A percentile compares a stretch with the other conserved stretches of the same genome.
Conservation (phyloP, 2,113 vertebrate genomes). For the Zingel zingel region DNA sequence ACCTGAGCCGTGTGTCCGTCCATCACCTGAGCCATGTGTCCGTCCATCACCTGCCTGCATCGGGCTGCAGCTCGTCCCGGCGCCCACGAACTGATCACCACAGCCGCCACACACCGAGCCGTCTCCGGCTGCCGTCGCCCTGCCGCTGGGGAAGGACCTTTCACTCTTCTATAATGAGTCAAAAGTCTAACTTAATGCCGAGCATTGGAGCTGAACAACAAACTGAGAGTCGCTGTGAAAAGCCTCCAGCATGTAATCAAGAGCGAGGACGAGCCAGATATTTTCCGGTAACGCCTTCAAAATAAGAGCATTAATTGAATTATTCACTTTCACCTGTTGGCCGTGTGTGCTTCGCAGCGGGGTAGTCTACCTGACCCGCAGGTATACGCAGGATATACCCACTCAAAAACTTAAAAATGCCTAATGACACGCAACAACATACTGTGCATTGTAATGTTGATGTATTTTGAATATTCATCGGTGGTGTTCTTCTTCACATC, state of each 20-base stretch:
- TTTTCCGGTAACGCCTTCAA: constrained; percentile 50
- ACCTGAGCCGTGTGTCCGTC: constrained; percentile 74
- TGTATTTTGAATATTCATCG: too few relatives aligned
- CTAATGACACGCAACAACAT: too few relatives aligned
- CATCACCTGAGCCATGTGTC: constrained; percentile 74
- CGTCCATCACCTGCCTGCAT: constrained; percentile 77
- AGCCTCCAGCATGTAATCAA: not conserved
- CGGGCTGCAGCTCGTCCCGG: constrained; percentile 51
- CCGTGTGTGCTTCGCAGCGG: too few relatives aligned
- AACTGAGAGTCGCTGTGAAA: constrained; percentile 1
- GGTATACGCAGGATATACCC: too few relatives aligned
- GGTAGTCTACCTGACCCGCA: too few relatives aligned
- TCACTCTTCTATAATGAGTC: accelerated
- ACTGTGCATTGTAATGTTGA: too few relatives aligned
- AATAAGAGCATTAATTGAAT: constrained; percentile 32
- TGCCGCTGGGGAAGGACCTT: not conserved
- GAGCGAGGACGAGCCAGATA: accelerated
- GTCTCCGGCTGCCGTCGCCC: not conserved
- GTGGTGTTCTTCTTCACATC: too few relatives aligned
- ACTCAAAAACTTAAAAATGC: too few relatives aligned
- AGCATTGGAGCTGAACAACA: not conserved
- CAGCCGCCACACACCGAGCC: not conserved
- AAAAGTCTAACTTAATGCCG: not conserved
- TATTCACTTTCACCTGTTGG: too few relatives aligned
- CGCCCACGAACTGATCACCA: not conserved